Evolutionary conservation across 2,888 invertebrate genomes (phyloP), one percentile per base, ranked within the genome.

Genomic region (Drosophila pseudotakahashii): DNA sequence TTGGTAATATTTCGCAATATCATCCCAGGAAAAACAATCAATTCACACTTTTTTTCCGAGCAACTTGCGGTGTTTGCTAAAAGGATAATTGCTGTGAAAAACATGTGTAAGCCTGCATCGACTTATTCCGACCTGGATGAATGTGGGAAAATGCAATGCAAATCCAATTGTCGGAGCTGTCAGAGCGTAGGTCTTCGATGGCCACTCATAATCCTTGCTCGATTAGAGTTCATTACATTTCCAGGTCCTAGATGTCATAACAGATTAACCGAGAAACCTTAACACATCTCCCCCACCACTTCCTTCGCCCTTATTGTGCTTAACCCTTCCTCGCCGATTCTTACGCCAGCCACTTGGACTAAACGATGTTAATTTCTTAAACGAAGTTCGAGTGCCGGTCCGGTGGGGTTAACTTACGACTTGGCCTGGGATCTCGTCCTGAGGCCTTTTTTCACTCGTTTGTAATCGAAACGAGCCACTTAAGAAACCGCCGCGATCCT

Each of bases 401-500:
- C 58, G 61, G 58, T 81, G 81, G 72, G 69, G 71, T 34, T 74
- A 70, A 66, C 68, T 55, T 37, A 48, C 23, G 62, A 42, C 62
- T 60, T 50, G 61, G 69, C 36, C 77, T 72, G 73, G 76, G 82
- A 70, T 81, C 73, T 72, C 69, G 81, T 73, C 81, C 75, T 70
- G 66, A 70, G 75, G 60, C 41, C 68, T 75, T 79, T 71, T 74
- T 74, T 50, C 34, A 74, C 37, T 81, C 53, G 66, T 19, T 64
- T 66, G 90, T 88, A 89, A 89, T 89, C 78, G 86, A 89, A 89
- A 89, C 90, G 89, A 81, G 90, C 89, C 89, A 89, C 89, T 89
- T 89, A 89, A 78, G 13, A 67, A 82, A 73, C 78, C 72, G 75
- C 52, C 71, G 44, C 45, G 66, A 66, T 63, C 75, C 78, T 80